These are phyloP conservation scores for Drosophila mayaguana DNA, from an alignment of 2,888 invertebrate genomes.

Conservation along the genomic window DNA sequence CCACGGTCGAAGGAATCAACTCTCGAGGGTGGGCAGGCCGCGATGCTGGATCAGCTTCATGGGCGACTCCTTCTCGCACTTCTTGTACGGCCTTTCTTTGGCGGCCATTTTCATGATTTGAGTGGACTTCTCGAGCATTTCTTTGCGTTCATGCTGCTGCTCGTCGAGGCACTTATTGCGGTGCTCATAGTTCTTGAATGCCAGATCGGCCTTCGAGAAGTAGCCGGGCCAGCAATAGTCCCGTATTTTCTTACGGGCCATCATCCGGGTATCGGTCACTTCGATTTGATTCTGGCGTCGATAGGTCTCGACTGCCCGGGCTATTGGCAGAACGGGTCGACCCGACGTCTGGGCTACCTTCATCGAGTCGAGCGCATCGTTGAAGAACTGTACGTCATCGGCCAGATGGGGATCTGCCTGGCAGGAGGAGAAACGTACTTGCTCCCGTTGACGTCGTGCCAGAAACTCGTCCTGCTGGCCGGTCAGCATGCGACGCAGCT, in stretches of 20 bases:
- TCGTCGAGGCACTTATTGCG: slow-evolving; percentile 52
- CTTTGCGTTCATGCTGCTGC: slow-evolving; percentile 35
- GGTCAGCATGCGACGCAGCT: slow-evolving; percentile 26
- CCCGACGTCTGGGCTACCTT: slow-evolving; percentile 74
- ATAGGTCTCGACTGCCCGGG: slow-evolving; percentile 76
- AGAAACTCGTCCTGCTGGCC: slow-evolving; percentile 47
- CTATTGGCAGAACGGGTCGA: slow-evolving; percentile 80
- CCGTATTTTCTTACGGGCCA: slow-evolving; percentile 41
- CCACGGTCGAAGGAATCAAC: slow-evolving; percentile 42
- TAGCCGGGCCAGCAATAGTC: slow-evolving; percentile 69
- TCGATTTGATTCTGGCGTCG: slow-evolving; percentile 66
- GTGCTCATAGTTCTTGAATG: slow-evolving; percentile 57
- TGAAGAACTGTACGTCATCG: slow-evolving; percentile 82
- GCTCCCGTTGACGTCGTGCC: slow-evolving; percentile 27
- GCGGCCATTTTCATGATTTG: slow-evolving; percentile 59
- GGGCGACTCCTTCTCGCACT: slow-evolving; percentile 38
- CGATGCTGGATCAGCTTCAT: slow-evolving; percentile 29
- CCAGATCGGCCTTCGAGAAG: slow-evolving; percentile 59
- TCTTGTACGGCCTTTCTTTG: slow-evolving; percentile 42
- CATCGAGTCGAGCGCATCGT: slow-evolving; percentile 76
- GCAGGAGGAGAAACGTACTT: slow-evolving; percentile 40
- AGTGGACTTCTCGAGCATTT: slow-evolving; percentile 53
- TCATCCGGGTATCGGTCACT: slow-evolving; percentile 21
- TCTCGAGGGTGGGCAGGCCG: slow-evolving; percentile 41
- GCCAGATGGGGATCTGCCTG: slow-evolving; percentile 45